A percentile compares a stretch with the other conserved stretches of the same genome.
Evolutionary conservation across 2,113 vertebrate species (phyloP).

Genomic region (Aegithalos caudatus): DNA sequence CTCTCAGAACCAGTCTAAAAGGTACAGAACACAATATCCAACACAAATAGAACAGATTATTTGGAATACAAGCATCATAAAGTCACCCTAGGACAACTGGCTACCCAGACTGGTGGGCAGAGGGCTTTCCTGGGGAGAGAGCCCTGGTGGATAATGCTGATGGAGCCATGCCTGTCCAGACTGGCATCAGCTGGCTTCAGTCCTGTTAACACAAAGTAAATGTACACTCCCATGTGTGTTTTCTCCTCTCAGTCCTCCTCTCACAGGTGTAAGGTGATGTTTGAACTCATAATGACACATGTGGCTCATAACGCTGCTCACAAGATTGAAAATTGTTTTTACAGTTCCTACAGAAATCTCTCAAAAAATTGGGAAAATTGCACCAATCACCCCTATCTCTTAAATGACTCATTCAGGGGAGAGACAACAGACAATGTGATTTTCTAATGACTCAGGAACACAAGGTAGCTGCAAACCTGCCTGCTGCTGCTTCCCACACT

Average conservation of each 20-base stretch:
- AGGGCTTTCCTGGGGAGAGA: not conserved
- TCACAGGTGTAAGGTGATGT: not conserved
- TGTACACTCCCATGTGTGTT: not conserved
- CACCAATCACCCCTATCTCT: accelerated
- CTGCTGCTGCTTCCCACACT: not conserved
- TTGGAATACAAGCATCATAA: too few species aligned
- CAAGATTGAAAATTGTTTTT: not conserved
- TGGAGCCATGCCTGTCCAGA: not conserved
- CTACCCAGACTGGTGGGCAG: not conserved
- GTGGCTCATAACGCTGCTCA: not conserved
- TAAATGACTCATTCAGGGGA: not conserved
- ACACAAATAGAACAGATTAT: too few species aligned
- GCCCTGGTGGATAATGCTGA: too few species aligned
- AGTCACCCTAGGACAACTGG: too few species aligned
- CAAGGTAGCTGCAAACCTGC: not conserved
- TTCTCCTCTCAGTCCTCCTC: not conserved
- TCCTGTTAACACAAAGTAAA: not conserved
- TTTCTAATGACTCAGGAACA: not conserved
- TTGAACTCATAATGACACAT: not conserved
- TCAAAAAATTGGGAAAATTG: not conserved
- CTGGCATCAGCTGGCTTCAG: not conserved
- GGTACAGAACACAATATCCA: too few species aligned
- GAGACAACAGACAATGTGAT: not conserved
- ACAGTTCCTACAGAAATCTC: not conserved
- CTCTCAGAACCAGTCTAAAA: too few species aligned